A percentile compares a stretch with the other conserved stretches of the same genome.
These are phyloP conservation scores for Sebastes nivosus DNA, from an alignment of 2,797 vertebrate genomes.

Conservation along the genomic window DNA sequence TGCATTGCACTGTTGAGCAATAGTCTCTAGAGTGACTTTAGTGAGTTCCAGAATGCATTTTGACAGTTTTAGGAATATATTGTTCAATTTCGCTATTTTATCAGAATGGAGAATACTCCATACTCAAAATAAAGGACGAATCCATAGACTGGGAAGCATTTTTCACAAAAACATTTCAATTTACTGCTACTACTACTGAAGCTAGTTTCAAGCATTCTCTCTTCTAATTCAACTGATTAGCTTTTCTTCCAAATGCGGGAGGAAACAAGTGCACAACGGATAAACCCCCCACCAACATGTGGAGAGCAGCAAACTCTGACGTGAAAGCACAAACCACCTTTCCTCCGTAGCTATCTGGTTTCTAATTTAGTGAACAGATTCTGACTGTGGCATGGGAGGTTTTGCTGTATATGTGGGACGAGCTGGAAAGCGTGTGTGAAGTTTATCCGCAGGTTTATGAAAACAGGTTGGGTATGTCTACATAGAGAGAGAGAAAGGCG, in stretches of 20 bases:
- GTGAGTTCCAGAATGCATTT: background rate
- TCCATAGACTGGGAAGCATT: background rate
- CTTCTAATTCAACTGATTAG: background rate
- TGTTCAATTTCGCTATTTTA: background rate
- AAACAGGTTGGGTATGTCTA: conserved; percentile 19
- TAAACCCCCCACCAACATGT: background rate
- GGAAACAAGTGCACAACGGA: background rate
- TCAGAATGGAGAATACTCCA: background rate
- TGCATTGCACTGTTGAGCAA: background rate
- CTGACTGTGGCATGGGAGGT: background rate
- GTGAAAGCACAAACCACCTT: background rate
- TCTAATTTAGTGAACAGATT: background rate
- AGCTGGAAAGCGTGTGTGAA: conserved; percentile 15
- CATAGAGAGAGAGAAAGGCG: background rate
- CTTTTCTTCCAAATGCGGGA: background rate
- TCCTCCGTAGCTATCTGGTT: background rate
- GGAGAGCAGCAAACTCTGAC: background rate
- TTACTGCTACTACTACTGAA: background rate
- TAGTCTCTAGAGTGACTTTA: background rate
- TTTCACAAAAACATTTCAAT: background rate
- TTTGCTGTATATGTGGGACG: background rate
- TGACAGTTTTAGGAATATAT: background rate
- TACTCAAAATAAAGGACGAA: background rate
- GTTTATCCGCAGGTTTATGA: conserved; percentile 12
- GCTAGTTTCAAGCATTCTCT: background rate